Conservation (phyloP, 2,113 vertebrate genomes). For the Himantopus leucocephalus region DNA sequence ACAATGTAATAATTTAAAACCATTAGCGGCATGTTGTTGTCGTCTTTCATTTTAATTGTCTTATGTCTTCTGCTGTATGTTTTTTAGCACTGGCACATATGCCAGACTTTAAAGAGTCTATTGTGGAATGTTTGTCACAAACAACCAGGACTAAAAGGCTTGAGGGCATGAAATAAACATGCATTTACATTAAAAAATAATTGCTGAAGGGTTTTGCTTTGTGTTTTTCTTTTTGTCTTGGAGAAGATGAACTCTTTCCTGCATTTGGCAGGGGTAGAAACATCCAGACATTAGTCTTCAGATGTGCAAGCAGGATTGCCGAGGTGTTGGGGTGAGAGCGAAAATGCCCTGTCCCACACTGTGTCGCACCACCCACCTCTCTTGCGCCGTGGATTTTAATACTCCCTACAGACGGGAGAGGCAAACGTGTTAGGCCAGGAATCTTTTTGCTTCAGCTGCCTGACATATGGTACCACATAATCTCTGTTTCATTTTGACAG, state of each 20-base stretch:
- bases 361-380: background rate
- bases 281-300: background rate
- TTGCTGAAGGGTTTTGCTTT: slow-evolving; percentile 2
- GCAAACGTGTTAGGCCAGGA: background rate
- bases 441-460: slow-evolving; percentile 47
- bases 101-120: slow-evolving; percentile 64
- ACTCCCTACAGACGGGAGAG: background rate
- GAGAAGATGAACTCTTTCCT: background rate
- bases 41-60: slow-evolving; percentile 59
- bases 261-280: background rate
- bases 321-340: background rate
- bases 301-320: background rate
- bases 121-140: slow-evolving; percentile 69
- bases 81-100: slow-evolving; percentile 40
- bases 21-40: slow-evolving; percentile 56
- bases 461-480: slow-evolving; percentile 48
- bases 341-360: background rate
- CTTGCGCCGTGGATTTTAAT: background rate
- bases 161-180: slow-evolving; percentile 68
- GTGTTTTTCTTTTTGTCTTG: background rate
- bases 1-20: slow-evolving; percentile 68
- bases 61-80: background rate
- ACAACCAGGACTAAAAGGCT: slow-evolving; percentile 57
- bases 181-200: slow-evolving; percentile 68
- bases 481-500: slow-evolving; percentile 6